These are phyloP conservation scores for Junonia oenone DNA, from an alignment of 2,888 invertebrate species.

Conservation along the genomic window DNA sequence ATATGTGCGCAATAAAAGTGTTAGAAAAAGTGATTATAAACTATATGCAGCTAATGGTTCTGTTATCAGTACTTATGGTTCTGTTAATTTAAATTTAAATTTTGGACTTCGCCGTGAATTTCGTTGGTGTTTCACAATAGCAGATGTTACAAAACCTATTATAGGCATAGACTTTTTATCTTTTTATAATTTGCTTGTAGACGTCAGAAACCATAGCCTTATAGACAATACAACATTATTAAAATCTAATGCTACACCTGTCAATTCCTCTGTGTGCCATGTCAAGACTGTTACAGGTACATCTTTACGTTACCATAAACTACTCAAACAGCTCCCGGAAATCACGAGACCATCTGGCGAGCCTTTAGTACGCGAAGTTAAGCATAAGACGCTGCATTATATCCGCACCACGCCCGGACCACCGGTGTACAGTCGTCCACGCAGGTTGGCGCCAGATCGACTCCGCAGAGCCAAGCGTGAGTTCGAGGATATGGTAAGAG, in stretches of 20 bases:
- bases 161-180: constrained; percentile 40
- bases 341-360: constrained; percentile 12
- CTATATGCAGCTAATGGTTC: constrained; percentile 42
- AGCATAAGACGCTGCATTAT: constrained; percentile 21
- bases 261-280: no score
- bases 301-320: background rate
- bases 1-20: background rate
- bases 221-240: constrained; percentile 27
- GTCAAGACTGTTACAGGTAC: background rate
- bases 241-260: background rate
- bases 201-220: constrained; percentile 29
- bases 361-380: background rate
- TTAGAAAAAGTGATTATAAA: constrained; percentile 26
- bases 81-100: background rate
- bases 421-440: constrained; percentile 28
- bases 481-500: constrained; percentile 29
- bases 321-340: background rate
- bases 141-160: background rate
- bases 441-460: constrained; percentile 30
- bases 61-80: constrained; percentile 23
- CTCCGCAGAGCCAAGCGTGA: constrained; percentile 28
- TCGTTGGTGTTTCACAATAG: background rate
- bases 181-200: no score
- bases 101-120: background rate
- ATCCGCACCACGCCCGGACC: constrained; percentile 26